Conservation (phyloP, 2,113 vertebrate species). For the Rattus norvegicus region GRCr8 NC_086021.1:171370001-171370500, state of each 20-base stretch:
- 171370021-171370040: background rate
- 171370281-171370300: background rate
- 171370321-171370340: background rate
- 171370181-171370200: background rate
- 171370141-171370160: background rate
- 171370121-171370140: background rate
- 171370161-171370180: background rate
- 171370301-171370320: background rate
- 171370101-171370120: background rate
- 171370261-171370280: background rate
- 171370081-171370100: background rate
- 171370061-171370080: background rate
- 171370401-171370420: background rate
- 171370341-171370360: background rate
- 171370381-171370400: background rate
- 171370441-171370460: background rate
- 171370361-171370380: background rate
- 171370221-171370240: background rate
- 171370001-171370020: background rate
- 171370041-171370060: background rate
- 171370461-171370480: background rate
- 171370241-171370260: accelerated
- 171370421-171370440: background rate
- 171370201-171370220: background rate
- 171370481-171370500: background rate